Evolutionary conservation across 2,113 vertebrate genomes (phyloP).

Genomic region (Petromus typicus): DNA sequence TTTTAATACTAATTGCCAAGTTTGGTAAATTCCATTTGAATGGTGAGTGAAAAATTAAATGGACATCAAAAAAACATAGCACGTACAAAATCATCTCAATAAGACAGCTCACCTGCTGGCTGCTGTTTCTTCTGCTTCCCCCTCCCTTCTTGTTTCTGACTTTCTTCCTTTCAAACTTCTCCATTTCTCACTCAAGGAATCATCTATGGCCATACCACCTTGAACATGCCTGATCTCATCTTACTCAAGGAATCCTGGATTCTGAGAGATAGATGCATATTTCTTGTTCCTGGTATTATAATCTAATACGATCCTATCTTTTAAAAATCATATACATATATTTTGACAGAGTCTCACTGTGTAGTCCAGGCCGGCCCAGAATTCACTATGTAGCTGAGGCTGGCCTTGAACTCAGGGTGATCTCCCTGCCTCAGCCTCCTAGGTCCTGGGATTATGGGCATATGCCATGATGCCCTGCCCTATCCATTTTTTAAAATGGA

Average conservation of each 20-base stretch:
- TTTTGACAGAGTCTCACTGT: not conserved
- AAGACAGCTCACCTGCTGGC: not conserved
- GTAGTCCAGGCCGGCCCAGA: not conserved
- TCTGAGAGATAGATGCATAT: not conserved
- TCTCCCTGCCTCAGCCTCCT: not conserved
- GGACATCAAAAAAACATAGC: not conserved
- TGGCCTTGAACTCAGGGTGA: not conserved
- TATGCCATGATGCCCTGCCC: not conserved
- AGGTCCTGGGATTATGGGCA: not conserved
- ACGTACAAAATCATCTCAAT: not conserved
- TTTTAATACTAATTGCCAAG: conserved; percentile 7
- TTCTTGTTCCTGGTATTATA: not conserved
- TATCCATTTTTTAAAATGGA: not conserved
- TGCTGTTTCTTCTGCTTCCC: not conserved
- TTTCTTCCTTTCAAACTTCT: not conserved
- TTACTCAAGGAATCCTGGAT: no score
- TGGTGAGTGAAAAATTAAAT: not conserved
- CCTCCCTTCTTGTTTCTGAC: not conserved
- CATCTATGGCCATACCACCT: no score
- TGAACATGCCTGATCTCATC: no score
- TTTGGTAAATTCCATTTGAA: not conserved
- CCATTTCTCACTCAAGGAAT: not conserved
- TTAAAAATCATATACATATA: no score
- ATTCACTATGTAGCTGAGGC: no score
- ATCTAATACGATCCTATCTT: not conserved